These are phyloP conservation scores for Conus ventricosus DNA, from an alignment of 1,140 invertebrate genomes.

Conservation along the genomic window DNA sequence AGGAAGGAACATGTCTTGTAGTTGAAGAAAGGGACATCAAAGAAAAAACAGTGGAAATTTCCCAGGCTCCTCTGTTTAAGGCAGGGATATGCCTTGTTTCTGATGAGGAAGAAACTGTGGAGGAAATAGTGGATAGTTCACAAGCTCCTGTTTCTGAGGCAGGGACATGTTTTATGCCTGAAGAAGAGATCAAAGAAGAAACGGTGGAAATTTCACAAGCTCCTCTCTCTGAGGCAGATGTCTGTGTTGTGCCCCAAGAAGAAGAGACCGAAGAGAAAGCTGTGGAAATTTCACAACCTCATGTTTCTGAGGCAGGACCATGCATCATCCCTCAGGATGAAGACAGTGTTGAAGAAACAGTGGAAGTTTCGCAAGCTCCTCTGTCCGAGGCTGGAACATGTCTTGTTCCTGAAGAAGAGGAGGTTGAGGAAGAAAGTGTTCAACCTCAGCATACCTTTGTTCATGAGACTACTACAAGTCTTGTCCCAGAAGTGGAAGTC, in stretches of 20 bases:
- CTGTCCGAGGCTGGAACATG: conserved; percentile 14
- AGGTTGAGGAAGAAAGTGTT: conserved; percentile 29
- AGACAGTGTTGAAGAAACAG: conserved; percentile 16
- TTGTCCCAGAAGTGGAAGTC: conserved; percentile 9
- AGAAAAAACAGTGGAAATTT: conserved; percentile 19
- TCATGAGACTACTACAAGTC: not conserved
- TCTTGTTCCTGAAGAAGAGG: conserved; percentile 22
- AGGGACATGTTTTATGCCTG: conserved; percentile 23
- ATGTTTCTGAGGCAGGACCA: not conserved
- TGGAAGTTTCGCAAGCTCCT: not conserved
- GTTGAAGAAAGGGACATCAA: conserved; percentile 2
- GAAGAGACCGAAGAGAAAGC: conserved; percentile 10
- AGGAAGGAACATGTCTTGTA: not conserved
- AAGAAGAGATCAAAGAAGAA: conserved; percentile 66
- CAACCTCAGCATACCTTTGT: not conserved
- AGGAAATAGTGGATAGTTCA: conserved; percentile 1
- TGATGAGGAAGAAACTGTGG: not conserved
- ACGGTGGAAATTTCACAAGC: not conserved
- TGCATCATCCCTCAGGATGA: conserved; percentile 30
- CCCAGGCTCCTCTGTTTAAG: not conserved
- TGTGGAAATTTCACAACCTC: not conserved
- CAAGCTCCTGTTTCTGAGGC: not conserved
- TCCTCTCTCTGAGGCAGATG: not conserved
- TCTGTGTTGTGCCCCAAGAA: not conserved
- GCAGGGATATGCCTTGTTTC: not conserved